Base-by-base conservation (phyloP, 2,888 invertebrate species). In the Meiosimyza platycephala region DNA sequence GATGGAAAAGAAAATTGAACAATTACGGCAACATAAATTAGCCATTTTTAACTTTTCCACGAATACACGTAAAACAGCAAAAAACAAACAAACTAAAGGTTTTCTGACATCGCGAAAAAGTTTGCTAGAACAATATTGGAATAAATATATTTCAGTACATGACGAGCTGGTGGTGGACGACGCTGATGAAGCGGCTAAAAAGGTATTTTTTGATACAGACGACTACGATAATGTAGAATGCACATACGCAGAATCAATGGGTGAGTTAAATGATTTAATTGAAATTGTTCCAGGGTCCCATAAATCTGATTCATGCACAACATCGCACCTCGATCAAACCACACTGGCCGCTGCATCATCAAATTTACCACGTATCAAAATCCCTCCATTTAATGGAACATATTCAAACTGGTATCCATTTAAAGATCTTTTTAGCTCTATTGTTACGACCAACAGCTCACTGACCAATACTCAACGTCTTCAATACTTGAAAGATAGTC, bases 341-440 rank as follows among this genome's bases (percentile, higher is more conserved):
- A 7, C 22, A 40, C 12, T 15, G 15, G 7, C 11, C n/a, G 64
- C 64, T 5, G 12, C 54, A 11, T 33, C 66, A 28, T 15, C 54
- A 3, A 33, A 22, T 1, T 54, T 69, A 18, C 72, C 68, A 9
- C 22, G 68, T 3, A 28, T 72, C 15, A 72, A 72, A 50, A 63
- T 60, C 16, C 68, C 68, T 11, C 28, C 63, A n/a, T 72, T 68
- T 28, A 64, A 72, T 69, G 72, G 69, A 6, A 48, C 33, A 18
- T 73, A 65, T 52, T 15, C 52, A 6, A 50, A 65, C 6, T 73
- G 64, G 69, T 55, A 54, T 59, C 16, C 63, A 4, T 72, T 68
- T 13, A 72, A 72, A 18, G 67, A 72, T 64, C n/a, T 72, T 28
- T 72, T 72, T 47, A 22, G 1, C 5, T 68, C 68, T 4, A n/a